Base-by-base conservation (phyloP, 2,113 vertebrate species). In the Telmatochromis brichardi region DNA sequence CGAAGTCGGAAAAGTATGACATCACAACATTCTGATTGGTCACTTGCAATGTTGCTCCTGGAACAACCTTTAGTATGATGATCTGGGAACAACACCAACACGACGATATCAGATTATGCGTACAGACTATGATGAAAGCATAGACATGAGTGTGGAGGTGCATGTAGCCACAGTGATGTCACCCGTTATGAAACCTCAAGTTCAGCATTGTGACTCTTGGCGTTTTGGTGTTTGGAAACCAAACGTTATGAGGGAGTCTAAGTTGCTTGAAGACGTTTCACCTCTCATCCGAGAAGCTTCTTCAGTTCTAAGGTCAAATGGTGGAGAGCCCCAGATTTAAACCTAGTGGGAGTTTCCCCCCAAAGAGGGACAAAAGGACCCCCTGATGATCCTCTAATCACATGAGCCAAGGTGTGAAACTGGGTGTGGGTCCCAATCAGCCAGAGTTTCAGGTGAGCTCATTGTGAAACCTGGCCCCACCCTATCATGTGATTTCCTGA, bases 361-460 rank as follows among this genome's bases (percentile, higher is more conserved):
- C 3, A 57, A 2, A 55, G 21, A 0, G 12, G 54, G 12, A 57
- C 12, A 55, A 55, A 55, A 57, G 12, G 54, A 26, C 54, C 21
- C 54, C 6, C 2, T 55, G 12, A 26, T 55, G 6, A 26, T 26
- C 2, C 54, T 26, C 21, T 55, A 57, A 55, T 55, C 53, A 0
- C 11, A 0, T 13, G 6, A 55, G 54, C 21, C 21, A 7, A 55
- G 21, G 0, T 55, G 21, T 55, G 21, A 3, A 26, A 55, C 0
- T 0, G 6, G 4, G 54, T 57, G 23, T 2, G 4, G 54, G 23
- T 57, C 54, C 0, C 12, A 57, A 57, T 57, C 12, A 5, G 7
- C 54, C 54, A 3, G 1, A 0, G 54, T 57, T 57, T 57, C 12
- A 0, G 0, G 54, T 57, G 54, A 57, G 23, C 0, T 57, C 12